A percentile compares a stretch with the other conserved stretches of the same genome.
These are phyloP conservation scores for Latheticus oryzae DNA, from an alignment of 2,888 invertebrate genomes.

Conservation along the genomic window DNA sequence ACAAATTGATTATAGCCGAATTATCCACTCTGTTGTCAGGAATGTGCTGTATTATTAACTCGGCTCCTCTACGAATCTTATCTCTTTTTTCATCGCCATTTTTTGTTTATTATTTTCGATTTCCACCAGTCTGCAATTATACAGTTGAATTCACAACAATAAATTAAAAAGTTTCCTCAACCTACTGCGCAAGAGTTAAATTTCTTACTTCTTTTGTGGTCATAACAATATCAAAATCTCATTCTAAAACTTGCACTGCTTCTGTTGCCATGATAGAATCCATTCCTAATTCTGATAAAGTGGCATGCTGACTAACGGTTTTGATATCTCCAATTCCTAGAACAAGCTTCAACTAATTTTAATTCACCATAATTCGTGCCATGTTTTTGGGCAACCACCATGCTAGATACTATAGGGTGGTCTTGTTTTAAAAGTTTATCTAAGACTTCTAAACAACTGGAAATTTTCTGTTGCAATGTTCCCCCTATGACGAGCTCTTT, in stretches of 20 bases:
- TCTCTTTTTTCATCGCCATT: neutral
- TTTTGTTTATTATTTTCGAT: conserved; percentile 1
- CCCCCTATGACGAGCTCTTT: conserved; percentile 68
- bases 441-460: conserved; percentile 72
- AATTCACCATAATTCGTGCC: too few species aligned
- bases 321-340: conserved; percentile 68
- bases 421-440: conserved; percentile 78
- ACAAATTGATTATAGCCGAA: neutral
- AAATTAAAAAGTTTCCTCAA: conserved; percentile 1
- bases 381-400: conserved; percentile 89
- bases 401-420: conserved; percentile 78
- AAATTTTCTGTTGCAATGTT: conserved; percentile 76
- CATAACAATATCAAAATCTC: conserved; percentile 88
- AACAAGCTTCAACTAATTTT: conserved; percentile 78
- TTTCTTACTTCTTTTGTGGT: conserved; percentile 87
- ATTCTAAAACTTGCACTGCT: conserved; percentile 91
- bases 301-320: conserved; percentile 76
- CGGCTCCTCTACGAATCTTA: too few species aligned
- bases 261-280: conserved; percentile 98
- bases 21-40: neutral
- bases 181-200: conserved; percentile 79
- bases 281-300: conserved; percentile 92
- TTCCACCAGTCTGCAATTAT: too few species aligned
- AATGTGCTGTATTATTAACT: neutral
- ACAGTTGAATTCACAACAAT: conserved; percentile 30